Base-by-base conservation (phyloP, 2,113 vertebrate genomes). In the Helogale parvula region DNA sequence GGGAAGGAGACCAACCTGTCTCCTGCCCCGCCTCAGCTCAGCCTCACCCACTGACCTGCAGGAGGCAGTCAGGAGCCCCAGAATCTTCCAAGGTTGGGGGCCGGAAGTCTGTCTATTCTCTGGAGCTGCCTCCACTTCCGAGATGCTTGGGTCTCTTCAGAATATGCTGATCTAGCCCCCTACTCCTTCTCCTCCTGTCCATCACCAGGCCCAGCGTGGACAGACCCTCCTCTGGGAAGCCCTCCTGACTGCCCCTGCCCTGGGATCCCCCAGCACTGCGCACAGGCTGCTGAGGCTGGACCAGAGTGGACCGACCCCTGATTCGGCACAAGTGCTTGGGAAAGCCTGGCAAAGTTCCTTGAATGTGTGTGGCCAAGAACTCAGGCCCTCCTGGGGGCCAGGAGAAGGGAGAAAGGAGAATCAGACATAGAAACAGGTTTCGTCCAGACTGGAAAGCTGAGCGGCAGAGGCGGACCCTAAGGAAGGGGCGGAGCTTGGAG, bases 261-360 rank as follows among this genome's bases (percentile, higher is more conserved):
- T 17, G 15, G 57, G 41, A 31, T 69, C 63, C 88, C 33, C 27
- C 25, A 27, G 84, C 57, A 16, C 38, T 12, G 14, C 2, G 9
- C 87, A 83, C 52, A 41, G n/a, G 27, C 65, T 79, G 13, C 21
- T 3, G n/a, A 45, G 71, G 54, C 50, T 17, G 23, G 27, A 35
- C 7, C 16, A 1, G 6, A 2, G 6, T 5, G 47, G 21, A 16
- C n/a, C 0, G 3, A 27, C 21, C 8, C 47, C 71, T 52, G 65
- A 47, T 35, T 54, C 77, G 50, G 65, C 31, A 71, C 41, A 66
- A 7, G 25, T 27, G 60, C 66, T 81, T 57, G 31, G 88, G 50
- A 85, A 50, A 66, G 13, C 7, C 27, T 29, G 71, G 69, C 69
- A 60, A 21, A 74, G 45, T 16, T 25, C 54, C 35, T 16, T 63